phyloP scores from a whole-genome alignment of 2,888 invertebrate species.

The Idaea aversata region DNA sequence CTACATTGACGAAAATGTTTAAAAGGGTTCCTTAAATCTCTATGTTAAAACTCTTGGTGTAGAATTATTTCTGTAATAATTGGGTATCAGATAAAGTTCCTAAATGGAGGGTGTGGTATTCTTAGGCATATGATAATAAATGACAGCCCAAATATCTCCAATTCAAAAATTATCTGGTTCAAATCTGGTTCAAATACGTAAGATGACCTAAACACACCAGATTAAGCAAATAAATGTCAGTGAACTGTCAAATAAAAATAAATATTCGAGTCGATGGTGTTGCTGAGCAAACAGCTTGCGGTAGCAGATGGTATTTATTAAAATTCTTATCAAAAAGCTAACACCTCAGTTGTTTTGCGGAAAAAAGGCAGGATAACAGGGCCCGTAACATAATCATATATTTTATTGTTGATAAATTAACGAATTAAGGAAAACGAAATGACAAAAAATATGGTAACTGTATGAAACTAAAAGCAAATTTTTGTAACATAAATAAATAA shows the following conservation, averaged over 20 bases:
- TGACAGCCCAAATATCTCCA: background rate
- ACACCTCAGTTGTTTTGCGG: background rate
- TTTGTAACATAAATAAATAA: too few relatives aligned
- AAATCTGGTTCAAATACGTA: background rate
- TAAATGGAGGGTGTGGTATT: background rate
- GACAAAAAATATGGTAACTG: too few relatives aligned
- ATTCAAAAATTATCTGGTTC: background rate
- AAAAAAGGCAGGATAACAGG: background rate
- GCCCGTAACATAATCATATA: background rate
- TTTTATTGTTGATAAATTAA: background rate
- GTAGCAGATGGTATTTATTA: background rate
- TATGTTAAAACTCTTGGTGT: background rate
- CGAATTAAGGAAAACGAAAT: background rate
- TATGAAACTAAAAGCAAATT: too few relatives aligned
- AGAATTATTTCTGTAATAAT: background rate
- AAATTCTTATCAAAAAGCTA: background rate
- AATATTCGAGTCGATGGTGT: background rate
- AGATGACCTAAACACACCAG: background rate
- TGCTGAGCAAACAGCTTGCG: background rate
- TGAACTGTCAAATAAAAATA: slow-evolving; percentile 1
- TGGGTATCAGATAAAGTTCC: background rate
- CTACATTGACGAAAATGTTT: too few relatives aligned
- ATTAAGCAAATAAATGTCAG: background rate
- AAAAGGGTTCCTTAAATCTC: too few relatives aligned
- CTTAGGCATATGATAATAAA: background rate